Conservation (phyloP, 2,888 invertebrate species). For the Ochropleura plecta region DNA sequence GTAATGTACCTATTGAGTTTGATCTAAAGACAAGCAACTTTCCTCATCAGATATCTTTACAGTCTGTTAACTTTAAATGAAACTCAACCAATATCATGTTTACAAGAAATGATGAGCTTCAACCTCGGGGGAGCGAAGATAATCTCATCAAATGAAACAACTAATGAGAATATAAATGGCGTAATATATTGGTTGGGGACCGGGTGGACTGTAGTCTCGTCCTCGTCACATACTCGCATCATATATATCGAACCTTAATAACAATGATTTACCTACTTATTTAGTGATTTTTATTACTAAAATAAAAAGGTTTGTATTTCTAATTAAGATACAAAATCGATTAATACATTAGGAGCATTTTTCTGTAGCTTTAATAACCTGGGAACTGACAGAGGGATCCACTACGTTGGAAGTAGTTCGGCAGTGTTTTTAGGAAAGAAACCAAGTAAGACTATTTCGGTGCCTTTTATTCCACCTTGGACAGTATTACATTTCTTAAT, state of each 20-base stretch:
- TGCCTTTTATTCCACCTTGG: constrained; percentile 10
- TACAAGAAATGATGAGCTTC: constrained; percentile 83
- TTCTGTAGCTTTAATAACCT: not conserved
- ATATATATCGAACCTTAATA: constrained; percentile 39
- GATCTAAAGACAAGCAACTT: constrained; percentile 44
- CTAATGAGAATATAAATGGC: constrained; percentile 88
- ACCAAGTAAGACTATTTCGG: constrained; percentile 7
- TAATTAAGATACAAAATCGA: not conserved
- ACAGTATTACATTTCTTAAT: constrained; percentile 33
- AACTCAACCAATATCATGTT: constrained; percentile 78
- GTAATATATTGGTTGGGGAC: constrained; percentile 87
- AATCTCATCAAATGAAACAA: constrained; percentile 87
- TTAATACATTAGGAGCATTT: constrained; percentile 1
- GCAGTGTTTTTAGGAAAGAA: constrained; percentile 21
- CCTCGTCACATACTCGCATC: constrained; percentile 64
- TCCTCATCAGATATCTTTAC: constrained; percentile 70
- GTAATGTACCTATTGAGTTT: not conserved
- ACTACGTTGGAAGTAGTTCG: constrained; percentile 8
- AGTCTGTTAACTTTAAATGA: constrained; percentile 78
- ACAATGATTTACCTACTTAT: constrained; percentile 18
- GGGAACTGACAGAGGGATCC: not conserved
- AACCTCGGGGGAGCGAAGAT: constrained; percentile 82
- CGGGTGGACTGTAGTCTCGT: constrained; percentile 67
- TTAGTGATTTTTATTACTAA: not conserved
- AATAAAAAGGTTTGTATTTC: not conserved